Evolutionary conservation across 2,113 vertebrate genomes (phyloP), one percentile per base, ranked within the genome.

Genomic region (Salvelinus namaycush): DNA sequence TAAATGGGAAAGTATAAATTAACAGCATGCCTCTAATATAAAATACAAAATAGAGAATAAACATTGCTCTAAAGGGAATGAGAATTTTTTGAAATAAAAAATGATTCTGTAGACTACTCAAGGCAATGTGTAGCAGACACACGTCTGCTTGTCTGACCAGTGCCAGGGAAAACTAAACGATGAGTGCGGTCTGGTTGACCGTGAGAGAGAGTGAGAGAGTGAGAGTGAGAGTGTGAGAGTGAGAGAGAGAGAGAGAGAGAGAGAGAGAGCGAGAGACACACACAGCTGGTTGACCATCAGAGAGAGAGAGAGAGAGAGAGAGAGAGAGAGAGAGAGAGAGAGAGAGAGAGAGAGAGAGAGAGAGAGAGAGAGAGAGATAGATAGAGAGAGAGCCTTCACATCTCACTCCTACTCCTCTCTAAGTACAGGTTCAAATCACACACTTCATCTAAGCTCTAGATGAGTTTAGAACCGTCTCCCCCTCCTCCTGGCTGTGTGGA

Each of bases 371-470:
- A 31, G 29, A 31, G 31, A 31, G 31, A 80, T 73, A 31, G 31
- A 31, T 51, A 72, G 67, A 78, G 70, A 27, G 24, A 57, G 49
- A 72, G 31, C 44, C 83, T 82, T 89, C 83, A 88, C 86, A 86
- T 91, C 86, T 91, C 82, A 89, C 87, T 77, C 82, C 78, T 83
- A 85, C 86, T 88, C 88, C 87, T 88, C 84, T 84, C 86, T 88
- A 88, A 90, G 91, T 87, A 84, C 85, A 86, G 86, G 87, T 87
- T 83, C 82, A 81, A 90, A 87, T 90, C 88, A 84, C 89, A 85
- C 86, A 85, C 87, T 91, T 93, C 85, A 89, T 91, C 88, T 91
- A 81, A 87, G 83, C 90, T 86, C 83, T 48, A 84, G 87, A 90
- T 92, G 89, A 92, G 89, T 89, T 91, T 90, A 89, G 82, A 80